Evolutionary conservation across 2,888 invertebrate genomes (phyloP), one percentile per base, ranked within the genome.

Genomic region (Alloscopus bannaensis): DNA sequence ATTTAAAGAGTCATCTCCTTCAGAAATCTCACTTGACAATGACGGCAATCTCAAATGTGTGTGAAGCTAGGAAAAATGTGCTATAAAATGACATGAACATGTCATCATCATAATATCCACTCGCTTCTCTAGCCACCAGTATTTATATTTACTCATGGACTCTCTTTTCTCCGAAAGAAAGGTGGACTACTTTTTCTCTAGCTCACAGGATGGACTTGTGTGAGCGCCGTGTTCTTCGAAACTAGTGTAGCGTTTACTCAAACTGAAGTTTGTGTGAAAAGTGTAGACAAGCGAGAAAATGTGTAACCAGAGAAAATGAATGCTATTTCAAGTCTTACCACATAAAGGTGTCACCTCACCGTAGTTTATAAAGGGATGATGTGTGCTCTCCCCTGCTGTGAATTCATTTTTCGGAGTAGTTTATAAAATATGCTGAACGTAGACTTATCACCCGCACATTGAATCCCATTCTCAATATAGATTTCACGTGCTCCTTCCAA

Each of bases 81-180:
- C n/a, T 28, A 55, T 55, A 28, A 55, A 24, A 8, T 55, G 59
- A 29, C 31, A 59, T n/a, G 59, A 59, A 18, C 59, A 29, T 59
- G 59, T 59, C 59, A 59, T 31, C 59, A 29, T 59, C 59, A 59
- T 59, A 59, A 29, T 59, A 59, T 59, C 59, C 59, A 26, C 28
- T 55, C 26, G 20, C 2, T 24, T 55, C 55, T n/a, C 24, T 13
- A 55, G 45, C 3, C 26, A 4, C 4, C 52, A 57, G 29, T n/a
- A 57, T 57, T 57, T 57, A 28, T 28, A 29, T 57, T 57, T 57
- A 26, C 57, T 28, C n/a, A 4, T 47, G 8, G 8, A 47, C 13
- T 36, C 6, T 45, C 13, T 45, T 45, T 45, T 45, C n/a, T 3
- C 20, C 20, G 16, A 52, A 20, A 52, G 52, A 22, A 52, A 22